Percentiles rank a stretch among this genome's conserved stretches.
phyloP scores from a whole-genome alignment of 2,113 vertebrate species.

The Leiothrix lutea region DNA sequence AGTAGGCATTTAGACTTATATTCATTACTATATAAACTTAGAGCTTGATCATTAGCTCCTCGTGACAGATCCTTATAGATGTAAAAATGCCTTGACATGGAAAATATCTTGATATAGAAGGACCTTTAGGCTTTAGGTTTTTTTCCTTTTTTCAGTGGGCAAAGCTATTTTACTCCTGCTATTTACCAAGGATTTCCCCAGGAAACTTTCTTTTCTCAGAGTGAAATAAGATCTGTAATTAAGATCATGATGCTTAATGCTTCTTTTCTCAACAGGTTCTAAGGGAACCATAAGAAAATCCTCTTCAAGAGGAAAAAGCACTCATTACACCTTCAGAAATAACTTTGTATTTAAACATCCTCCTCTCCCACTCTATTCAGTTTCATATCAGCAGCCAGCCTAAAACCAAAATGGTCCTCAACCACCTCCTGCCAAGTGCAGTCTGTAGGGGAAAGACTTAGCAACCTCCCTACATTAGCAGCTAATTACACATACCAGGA shows the following conservation, averaged over 20 bases:
- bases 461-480: not conserved
- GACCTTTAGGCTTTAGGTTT: not conserved
- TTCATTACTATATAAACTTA: not conserved
- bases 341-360: not conserved
- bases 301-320: not conserved
- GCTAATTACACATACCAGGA: not conserved
- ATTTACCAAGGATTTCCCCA: not conserved
- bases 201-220: not conserved
- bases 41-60: not conserved
- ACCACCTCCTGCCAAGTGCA: not conserved
- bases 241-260: not conserved
- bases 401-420: not conserved
- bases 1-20: not conserved
- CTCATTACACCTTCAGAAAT: not conserved
- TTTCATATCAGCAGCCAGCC: not conserved
- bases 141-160: not conserved
- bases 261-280: not conserved
- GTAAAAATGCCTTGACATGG: not conserved
- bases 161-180: not conserved
- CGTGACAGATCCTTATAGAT: not conserved
- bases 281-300: not conserved
- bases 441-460: not conserved
- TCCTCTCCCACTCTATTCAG: not conserved
- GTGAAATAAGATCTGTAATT: not conserved
- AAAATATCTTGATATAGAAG: not conserved